Evolutionary conservation across 2,888 invertebrate genomes (phyloP).

Genomic region (Lochmaea capreae): DNA sequence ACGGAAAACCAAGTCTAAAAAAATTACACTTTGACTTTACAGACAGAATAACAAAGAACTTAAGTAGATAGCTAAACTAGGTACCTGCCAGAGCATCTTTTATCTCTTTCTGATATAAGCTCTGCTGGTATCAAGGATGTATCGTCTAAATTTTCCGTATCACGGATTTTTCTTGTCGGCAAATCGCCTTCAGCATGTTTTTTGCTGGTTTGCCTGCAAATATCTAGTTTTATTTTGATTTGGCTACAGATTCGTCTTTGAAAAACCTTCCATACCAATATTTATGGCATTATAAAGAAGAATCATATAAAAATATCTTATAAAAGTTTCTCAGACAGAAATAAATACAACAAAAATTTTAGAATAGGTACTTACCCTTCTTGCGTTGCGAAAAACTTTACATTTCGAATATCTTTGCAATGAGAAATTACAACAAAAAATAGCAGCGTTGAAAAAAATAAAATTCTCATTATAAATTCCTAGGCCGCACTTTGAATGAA

Average conservation of each 20-base stretch:
- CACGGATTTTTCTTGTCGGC: neutral
- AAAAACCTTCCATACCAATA: too few relatives aligned
- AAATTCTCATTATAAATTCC: neutral
- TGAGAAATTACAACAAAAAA: neutral
- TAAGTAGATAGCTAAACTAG: too few relatives aligned
- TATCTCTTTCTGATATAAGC: neutral
- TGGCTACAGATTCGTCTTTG: too few relatives aligned
- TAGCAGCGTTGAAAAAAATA: neutral
- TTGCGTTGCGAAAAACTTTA: neutral
- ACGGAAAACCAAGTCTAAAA: conserved; percentile 3
- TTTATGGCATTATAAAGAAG: too few relatives aligned
- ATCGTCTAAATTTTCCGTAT: neutral
- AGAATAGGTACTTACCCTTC: neutral
- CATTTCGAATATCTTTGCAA: conserved; percentile 1
- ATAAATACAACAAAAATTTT: too few relatives aligned
- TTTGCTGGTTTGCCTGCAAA: neutral
- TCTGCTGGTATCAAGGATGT: neutral
- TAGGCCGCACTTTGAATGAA: neutral
- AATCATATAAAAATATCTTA: too few relatives aligned
- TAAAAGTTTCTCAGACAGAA: too few relatives aligned
- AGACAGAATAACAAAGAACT: too few relatives aligned
- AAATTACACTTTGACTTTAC: too few relatives aligned
- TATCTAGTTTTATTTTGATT: too few relatives aligned
- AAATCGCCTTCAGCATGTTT: neutral
- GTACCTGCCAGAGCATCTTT: neutral